Evolutionary conservation across 2,113 vertebrate species (phyloP).

Genomic region (Tetrax tetrax): DNA sequence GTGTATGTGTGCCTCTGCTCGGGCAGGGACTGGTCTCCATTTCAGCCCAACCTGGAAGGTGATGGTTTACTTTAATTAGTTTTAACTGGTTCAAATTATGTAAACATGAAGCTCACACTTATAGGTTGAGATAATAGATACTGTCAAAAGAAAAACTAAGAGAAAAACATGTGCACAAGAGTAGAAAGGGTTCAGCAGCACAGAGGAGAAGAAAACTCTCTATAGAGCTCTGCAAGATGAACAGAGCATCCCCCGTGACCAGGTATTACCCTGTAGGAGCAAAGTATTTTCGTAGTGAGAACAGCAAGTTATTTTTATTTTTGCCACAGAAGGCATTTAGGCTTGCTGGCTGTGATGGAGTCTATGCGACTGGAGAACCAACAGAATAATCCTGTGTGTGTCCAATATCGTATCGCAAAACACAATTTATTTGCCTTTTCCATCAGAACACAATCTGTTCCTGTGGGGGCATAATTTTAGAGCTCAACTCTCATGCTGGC

Average conservation of each 20-base stretch:
- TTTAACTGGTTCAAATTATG: constrained; percentile 8
- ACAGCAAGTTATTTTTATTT: neutral
- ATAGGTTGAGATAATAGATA: neutral
- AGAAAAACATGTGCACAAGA: neutral
- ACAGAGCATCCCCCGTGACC: neutral
- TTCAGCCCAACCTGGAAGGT: neutral
- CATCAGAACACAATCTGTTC: constrained; percentile 13
- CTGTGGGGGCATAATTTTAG: neutral
- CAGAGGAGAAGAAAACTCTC: neutral
- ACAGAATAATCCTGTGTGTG: neutral
- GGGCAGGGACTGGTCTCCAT: neutral
- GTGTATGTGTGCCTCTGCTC: neutral
- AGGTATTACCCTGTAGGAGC: neutral
- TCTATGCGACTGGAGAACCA: neutral
- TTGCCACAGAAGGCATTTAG: neutral
- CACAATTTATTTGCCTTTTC: constrained; percentile 55
- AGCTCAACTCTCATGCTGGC: neutral
- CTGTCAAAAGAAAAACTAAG: neutral
- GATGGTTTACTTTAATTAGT: neutral
- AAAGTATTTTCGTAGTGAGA: neutral
- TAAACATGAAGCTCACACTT: constrained; percentile 36
- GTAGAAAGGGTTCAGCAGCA: neutral
- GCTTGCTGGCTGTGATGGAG: neutral
- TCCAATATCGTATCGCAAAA: neutral
- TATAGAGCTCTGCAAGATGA: neutral